phyloP scores from a whole-genome alignment of 2,113 vertebrate species.

The Trogon melanurus region DNA sequence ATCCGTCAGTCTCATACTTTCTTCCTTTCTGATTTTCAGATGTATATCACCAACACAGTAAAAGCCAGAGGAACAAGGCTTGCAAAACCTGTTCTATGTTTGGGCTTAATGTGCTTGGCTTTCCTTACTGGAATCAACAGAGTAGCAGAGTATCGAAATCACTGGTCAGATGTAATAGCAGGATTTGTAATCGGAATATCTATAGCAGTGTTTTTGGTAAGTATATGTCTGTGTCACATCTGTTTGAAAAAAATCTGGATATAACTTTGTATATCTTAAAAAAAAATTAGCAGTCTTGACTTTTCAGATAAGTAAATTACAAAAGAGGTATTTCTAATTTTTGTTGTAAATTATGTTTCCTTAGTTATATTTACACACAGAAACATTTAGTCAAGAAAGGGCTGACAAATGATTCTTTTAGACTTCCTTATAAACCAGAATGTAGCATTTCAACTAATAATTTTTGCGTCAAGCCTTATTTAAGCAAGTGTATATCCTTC shows the following conservation, averaged over 20 bases:
- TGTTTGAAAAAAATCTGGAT: neutral
- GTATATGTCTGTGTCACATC: constrained; percentile 32
- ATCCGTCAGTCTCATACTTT: neutral
- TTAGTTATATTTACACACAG: neutral
- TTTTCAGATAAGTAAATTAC: neutral
- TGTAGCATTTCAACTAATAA: neutral
- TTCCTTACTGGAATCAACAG: constrained; percentile 97
- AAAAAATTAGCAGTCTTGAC: neutral
- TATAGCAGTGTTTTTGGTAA: constrained; percentile 96
- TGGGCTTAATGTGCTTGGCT: constrained; percentile 93
- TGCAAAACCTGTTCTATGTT: constrained; percentile 92
- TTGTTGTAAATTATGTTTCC: neutral
- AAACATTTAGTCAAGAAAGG: neutral
- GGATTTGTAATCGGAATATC: constrained; percentile 93
- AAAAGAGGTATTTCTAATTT: neutral
- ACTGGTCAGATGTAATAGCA: constrained; percentile 98
- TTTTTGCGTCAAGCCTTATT: neutral
- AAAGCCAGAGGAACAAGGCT: constrained; percentile 94
- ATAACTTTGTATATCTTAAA: neutral
- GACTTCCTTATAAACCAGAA: neutral
- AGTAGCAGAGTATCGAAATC: constrained; percentile 97
- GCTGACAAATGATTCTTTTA: neutral
- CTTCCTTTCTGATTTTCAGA: constrained; percentile 79
- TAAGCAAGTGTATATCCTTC: neutral
- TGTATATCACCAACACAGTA: constrained; percentile 96